Evolutionary conservation across 2,888 invertebrate genomes (phyloP).

Genomic region (Ennomos erosarius): DNA sequence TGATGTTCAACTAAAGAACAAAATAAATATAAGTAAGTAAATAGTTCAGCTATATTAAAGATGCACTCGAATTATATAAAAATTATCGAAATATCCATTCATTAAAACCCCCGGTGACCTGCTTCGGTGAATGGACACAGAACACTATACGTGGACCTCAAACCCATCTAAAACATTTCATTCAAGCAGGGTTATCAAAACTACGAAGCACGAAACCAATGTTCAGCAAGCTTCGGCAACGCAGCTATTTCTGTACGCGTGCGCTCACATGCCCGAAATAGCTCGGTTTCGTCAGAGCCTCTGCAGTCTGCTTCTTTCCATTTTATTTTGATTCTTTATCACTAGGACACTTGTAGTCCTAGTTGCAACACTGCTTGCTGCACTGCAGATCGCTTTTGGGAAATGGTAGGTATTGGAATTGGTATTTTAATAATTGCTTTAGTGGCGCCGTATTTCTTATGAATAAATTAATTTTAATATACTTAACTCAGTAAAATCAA

Average conservation of each 20-base stretch:
- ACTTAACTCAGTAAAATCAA: no score
- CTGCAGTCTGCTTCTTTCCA: conserved; percentile 34
- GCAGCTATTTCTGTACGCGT: conserved; percentile 52
- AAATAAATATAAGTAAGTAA: no score
- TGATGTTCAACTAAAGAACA: no score
- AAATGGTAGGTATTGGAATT: conserved; percentile 1
- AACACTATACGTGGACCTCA: no score
- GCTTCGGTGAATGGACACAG: no score
- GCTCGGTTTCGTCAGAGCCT: conserved; percentile 54
- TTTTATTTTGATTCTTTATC: conserved; percentile 47
- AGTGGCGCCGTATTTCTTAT: no score
- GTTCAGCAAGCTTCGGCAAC: conserved; percentile 16
- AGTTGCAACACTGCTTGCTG: conserved; percentile 14
- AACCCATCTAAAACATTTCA: neutral
- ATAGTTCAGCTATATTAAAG: no score
- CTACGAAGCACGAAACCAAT: conserved; percentile 1
- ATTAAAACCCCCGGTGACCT: no score
- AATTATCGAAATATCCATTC: no score
- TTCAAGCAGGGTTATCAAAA: neutral
- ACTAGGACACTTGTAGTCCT: conserved; percentile 16
- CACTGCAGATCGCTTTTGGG: neutral
- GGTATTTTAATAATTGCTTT: conserved; percentile 1
- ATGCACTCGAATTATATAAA: no score
- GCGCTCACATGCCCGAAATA: conserved; percentile 57
- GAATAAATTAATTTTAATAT: no score